Evolutionary conservation across 1,140 invertebrate genomes (phyloP), one percentile per base, ranked within the genome.

Genomic region (Phenacoccus solenopsis): DNA sequence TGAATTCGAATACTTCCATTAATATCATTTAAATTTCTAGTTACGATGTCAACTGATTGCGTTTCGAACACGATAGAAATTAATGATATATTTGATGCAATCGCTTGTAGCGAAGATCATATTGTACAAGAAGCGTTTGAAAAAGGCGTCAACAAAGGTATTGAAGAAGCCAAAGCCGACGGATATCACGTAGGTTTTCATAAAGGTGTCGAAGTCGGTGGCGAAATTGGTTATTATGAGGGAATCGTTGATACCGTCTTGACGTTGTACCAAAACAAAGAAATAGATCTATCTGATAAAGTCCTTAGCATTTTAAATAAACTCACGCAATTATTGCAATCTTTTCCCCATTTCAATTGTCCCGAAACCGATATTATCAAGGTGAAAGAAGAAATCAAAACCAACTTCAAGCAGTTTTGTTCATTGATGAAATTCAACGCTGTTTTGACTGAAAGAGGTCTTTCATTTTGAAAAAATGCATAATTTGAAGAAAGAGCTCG

Each of bases 401-500:
- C 74, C 7, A 72, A 76, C 25, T 80, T 75, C 70, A 79, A 78
- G 73, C 73, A 75, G 72, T 38, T 75, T 57, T 78, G 78, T 72
- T 70, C 76, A 9, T 30, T 76, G 16, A 59, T 78, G 1, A 78
- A 78, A 74, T 72, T 78, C 67, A 73, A 76, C 25, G 21, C 70
- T 38, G 67, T 27, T 16, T 67, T 73, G n/a, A 72, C 73, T 27
- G 70, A 72, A 21, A 70, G 71, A 69, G 35, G n/a, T 25, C 3
- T 70, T 28, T 70, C 49, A 10, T 71, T n/a, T 69, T 12, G 21
- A 71, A 38, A 68, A 32, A 57, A 73, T 72, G 71, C 69, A 73
- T 13, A 24, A 28, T 28, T 61, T 73, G 30, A 28, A 32, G 56
- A 57, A 21, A 3, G 72, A 84, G 35, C 80, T 90, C 71, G 79